Conservation (phyloP, 2,888 invertebrate species). For the Drosophila kuntzei region DNA sequence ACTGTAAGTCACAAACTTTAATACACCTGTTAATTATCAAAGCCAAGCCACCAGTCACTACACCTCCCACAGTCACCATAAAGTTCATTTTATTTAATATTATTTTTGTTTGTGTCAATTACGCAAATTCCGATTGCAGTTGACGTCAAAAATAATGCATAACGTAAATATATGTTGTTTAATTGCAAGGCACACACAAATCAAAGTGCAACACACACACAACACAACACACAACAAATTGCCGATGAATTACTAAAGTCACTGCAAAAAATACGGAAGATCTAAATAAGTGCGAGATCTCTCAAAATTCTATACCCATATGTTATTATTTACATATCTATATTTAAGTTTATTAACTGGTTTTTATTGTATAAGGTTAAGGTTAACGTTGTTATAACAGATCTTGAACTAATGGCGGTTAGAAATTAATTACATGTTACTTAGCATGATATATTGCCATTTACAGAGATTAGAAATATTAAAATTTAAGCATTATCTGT, state of each 20-base stretch:
- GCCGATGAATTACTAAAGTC: neutral
- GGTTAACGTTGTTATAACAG: neutral
- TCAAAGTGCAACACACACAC: conserved; percentile 30
- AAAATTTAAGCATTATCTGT: no score
- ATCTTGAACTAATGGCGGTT: neutral
- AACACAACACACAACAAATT: conserved; percentile 2
- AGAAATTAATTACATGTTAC: neutral
- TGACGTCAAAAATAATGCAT: conserved; percentile 45
- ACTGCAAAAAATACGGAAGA: conserved; percentile 28
- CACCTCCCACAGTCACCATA: neutral
- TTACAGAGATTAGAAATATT: neutral
- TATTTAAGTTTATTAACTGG: neutral
- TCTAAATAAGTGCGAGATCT: neutral
- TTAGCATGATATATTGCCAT: neutral
- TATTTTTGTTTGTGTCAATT: conserved; percentile 12
- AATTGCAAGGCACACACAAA: conserved; percentile 20
- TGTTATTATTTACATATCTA: neutral
- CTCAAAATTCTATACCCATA: neutral
- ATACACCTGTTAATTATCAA: conserved; percentile 46
- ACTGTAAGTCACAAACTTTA: conserved; percentile 28
- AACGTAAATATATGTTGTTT: conserved; percentile 22
- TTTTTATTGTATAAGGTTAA: neutral
- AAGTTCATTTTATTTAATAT: neutral
- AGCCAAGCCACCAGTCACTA: neutral
- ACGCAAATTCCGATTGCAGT: conserved; percentile 42